Conservation (phyloP, 1,140 invertebrate genomes). For the Drosophila erecta region DNA sequence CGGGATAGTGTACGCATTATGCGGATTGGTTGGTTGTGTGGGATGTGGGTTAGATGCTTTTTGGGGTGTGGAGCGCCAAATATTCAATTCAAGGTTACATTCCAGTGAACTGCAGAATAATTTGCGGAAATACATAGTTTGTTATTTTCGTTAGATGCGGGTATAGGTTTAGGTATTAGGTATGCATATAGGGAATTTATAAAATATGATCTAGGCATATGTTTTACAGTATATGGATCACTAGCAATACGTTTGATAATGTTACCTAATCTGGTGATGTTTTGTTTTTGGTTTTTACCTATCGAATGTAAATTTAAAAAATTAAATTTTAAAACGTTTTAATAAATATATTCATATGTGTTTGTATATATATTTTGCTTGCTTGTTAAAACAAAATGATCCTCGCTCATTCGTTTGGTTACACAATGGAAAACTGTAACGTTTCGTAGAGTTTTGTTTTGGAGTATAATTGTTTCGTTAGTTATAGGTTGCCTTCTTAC, state of each 20-base stretch:
- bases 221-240: constrained; percentile 46
- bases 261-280: constrained; percentile 27
- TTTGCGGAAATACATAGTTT: constrained; percentile 28
- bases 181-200: constrained; percentile 38
- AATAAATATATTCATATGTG: constrained; percentile 47
- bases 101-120: constrained; percentile 6
- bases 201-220: constrained; percentile 48
- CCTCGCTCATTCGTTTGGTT: constrained; percentile 37
- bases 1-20: constrained; percentile 21
- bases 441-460: constrained; percentile 68
- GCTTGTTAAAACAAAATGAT: constrained; percentile 44
- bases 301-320: constrained; percentile 39
- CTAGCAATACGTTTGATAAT: constrained; percentile 42
- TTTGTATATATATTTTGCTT: constrained; percentile 36
- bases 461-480: constrained; percentile 73
- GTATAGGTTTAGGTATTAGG: constrained; percentile 31
- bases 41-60: constrained; percentile 3
- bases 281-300: constrained; percentile 8
- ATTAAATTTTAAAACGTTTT: constrained; percentile 42
- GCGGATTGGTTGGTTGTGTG: constrained; percentile 1
- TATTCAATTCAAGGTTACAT: constrained; percentile 19
- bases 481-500: constrained; percentile 37
- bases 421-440: constrained; percentile 70
- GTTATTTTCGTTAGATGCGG: constrained; percentile 27
- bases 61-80: not conserved